These are phyloP conservation scores for Nestor notabilis DNA, from an alignment of 2,113 vertebrate genomes.

Conservation along the genomic window DNA sequence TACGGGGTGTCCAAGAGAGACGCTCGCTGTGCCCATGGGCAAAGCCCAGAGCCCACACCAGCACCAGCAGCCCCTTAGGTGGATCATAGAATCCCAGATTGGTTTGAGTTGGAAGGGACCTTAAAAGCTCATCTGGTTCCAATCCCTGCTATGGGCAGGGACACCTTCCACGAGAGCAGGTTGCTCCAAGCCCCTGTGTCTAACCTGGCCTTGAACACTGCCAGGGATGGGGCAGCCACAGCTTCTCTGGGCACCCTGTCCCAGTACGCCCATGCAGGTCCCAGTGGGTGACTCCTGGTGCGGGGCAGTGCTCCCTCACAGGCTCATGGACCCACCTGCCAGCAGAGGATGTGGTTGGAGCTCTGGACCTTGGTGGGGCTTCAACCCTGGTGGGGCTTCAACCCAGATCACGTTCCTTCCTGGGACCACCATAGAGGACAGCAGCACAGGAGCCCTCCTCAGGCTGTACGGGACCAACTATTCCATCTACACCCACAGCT, in stretches of 20 bases:
- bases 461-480: conserved; percentile 76
- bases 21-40: not conserved
- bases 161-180: no score
- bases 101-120: no score
- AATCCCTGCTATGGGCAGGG: no score
- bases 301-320: no score
- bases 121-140: no score
- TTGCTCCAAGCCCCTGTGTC: no score
- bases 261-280: no score
- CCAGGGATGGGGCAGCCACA: no score
- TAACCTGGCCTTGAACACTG: no score
- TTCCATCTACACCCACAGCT: conserved; percentile 80
- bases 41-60: not conserved
- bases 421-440: conserved; percentile 37
- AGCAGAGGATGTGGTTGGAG: conserved; percentile 29
- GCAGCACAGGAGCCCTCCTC: conserved; percentile 26
- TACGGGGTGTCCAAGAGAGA: not conserved
- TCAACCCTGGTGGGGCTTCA: conserved; percentile 83
- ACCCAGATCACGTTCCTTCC: conserved; percentile 84
- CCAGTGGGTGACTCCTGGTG: no score
- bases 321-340: no score
- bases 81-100: not conserved
- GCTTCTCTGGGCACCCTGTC: no score
- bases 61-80: not conserved
- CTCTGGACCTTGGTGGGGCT: conserved; percentile 83